phyloP scores from a whole-genome alignment of 2,888 invertebrate species.

The Hetaerina titia region DNA sequence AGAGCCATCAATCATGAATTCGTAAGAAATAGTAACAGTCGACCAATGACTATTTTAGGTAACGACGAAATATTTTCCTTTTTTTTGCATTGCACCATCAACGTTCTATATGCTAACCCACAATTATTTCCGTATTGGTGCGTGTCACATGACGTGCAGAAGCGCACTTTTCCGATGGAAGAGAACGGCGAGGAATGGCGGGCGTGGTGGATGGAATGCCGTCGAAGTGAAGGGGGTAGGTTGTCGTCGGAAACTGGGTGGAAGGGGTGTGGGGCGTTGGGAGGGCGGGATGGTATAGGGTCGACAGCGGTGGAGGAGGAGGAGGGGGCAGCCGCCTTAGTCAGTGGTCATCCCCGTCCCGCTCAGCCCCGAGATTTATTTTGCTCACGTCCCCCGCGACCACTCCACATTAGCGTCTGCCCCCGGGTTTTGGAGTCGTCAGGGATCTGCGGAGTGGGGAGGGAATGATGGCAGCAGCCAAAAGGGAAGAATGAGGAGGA shows the following conservation, averaged over 20 bases:
- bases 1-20: no score
- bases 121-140: background rate
- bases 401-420: constrained; percentile 43
- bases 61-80: no score
- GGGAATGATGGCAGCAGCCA: background rate
- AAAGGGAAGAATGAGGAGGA: background rate
- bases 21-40: no score
- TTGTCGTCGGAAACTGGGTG: background rate
- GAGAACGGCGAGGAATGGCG: background rate
- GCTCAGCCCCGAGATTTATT: constrained; percentile 18
- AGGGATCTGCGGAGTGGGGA: background rate
- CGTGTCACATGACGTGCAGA: background rate
- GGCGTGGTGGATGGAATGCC: no score
- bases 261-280: background rate
- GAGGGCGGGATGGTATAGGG: background rate
- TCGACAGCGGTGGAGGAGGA: background rate
- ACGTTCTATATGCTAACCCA: no score
- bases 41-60: no score
- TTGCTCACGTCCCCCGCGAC: constrained; percentile 52
- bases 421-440: background rate
- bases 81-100: no score
- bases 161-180: background rate
- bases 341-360: constrained; percentile 10
- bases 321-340: background rate
- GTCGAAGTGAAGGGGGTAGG: no score